phyloP scores from a whole-genome alignment of 35 echinoderm and acorn worm genomes.

The Diadema setosum region DNA sequence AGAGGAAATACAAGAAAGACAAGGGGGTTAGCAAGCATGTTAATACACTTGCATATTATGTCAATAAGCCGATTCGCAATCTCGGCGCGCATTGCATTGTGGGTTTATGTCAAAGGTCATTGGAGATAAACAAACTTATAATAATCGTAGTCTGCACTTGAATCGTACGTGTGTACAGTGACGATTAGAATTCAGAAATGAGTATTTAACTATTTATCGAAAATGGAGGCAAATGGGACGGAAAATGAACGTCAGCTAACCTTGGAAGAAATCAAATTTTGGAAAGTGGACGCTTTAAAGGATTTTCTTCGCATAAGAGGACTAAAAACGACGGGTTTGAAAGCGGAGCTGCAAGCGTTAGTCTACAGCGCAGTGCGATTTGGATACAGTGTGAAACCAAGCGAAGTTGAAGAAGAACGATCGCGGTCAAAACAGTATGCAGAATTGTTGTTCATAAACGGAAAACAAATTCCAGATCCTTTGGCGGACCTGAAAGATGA shows the following conservation, averaged over 20 bases:
- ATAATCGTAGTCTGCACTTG: no score
- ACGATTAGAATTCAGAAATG: not conserved
- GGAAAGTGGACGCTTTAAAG: not conserved
- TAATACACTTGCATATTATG: no score
- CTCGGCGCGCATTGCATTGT: not conserved
- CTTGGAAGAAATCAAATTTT: not conserved
- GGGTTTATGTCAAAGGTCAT: not conserved
- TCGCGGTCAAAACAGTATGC: not conserved
- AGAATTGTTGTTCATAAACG: not conserved
- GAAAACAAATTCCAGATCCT: conserved; percentile 38
- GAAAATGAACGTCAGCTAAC: not conserved
- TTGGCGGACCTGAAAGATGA: conserved; percentile 17
- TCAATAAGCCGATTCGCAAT: not conserved
- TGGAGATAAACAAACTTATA: conserved; percentile 14
- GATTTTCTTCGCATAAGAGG: not conserved
- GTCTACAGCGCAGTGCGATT: not conserved
- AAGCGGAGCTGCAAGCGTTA: not conserved
- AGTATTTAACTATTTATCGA: no score
- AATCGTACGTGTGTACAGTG: not conserved
- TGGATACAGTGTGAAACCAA: not conserved
- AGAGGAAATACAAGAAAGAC: no score
- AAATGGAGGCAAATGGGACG: not conserved
- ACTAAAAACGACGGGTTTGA: not conserved
- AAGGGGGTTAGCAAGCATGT: no score
- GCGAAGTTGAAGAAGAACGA: not conserved